These are phyloP conservation scores for Spodoptera exigua DNA, from an alignment of 2,888 invertebrate species.

Conservation along the genomic window DNA sequence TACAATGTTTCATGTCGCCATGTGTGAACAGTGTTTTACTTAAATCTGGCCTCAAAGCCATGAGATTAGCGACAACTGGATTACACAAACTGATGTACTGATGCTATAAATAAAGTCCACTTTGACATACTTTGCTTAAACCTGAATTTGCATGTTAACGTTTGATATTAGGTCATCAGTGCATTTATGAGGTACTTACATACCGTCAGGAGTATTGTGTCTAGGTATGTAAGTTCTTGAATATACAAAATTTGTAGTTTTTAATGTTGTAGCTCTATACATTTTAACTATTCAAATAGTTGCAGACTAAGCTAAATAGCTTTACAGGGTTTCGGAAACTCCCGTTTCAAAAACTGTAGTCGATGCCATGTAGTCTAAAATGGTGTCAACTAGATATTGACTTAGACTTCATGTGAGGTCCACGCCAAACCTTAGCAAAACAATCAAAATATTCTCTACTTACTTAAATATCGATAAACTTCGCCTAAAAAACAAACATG, in stretches of 20 bases:
- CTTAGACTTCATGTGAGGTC: too few relatives aligned
- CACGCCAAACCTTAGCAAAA: too few relatives aligned
- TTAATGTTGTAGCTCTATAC: too few relatives aligned
- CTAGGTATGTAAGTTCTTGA: too few relatives aligned
- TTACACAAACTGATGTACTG: slow-evolving; percentile 23
- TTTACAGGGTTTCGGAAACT: too few relatives aligned
- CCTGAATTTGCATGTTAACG: slow-evolving; percentile 26
- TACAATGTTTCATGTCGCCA: slow-evolving; percentile 31
- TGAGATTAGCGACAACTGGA: slow-evolving; percentile 32
- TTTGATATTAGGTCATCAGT: slow-evolving; percentile 33
- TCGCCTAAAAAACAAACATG: neutral
- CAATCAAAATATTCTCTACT: neutral
- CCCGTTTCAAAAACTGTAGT: too few relatives aligned
- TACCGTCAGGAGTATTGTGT: slow-evolving; percentile 1
- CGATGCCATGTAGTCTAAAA: too few relatives aligned
- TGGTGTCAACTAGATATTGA: too few relatives aligned
- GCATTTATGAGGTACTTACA: slow-evolving; percentile 27
- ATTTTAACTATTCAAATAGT: too few relatives aligned
- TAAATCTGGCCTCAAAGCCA: slow-evolving; percentile 37
- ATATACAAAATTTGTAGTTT: too few relatives aligned
- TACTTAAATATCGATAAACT: neutral
- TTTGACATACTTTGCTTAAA: slow-evolving; percentile 31
- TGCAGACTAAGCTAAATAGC: too few relatives aligned
- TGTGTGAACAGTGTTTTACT: slow-evolving; percentile 44
- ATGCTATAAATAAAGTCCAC: slow-evolving; percentile 31